Evolutionary conservation across 2,888 invertebrate species (phyloP).

Genomic region (Caradrina clavipalpis): DNA sequence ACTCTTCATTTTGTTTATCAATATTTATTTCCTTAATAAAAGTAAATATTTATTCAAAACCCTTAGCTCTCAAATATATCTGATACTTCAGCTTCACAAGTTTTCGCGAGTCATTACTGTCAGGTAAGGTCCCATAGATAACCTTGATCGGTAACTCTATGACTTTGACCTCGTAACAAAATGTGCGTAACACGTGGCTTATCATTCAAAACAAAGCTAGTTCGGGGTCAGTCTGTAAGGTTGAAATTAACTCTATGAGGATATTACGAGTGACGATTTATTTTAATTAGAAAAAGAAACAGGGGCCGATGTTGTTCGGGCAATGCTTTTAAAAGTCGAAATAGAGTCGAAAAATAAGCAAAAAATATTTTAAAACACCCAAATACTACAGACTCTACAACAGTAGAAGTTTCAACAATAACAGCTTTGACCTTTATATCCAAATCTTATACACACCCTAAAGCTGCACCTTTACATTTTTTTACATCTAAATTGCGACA

Average conservation of each 20-base stretch:
- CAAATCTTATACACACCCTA: slow-evolving; percentile 13
- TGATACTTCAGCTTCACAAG: slow-evolving; percentile 18
- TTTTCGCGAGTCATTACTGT: slow-evolving; percentile 40
- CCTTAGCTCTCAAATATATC: slow-evolving; percentile 18
- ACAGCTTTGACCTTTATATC: slow-evolving; percentile 18
- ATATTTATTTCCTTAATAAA: slow-evolving; percentile 13
- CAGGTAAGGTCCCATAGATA: slow-evolving; percentile 47
- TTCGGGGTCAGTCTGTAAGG: slow-evolving; percentile 45
- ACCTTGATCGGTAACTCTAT: slow-evolving; percentile 64
- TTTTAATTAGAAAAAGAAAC: no score
- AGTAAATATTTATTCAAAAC: slow-evolving; percentile 33
- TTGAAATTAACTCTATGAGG: slow-evolving; percentile 9
- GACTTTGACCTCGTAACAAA: slow-evolving; percentile 71
- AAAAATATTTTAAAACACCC: no score
- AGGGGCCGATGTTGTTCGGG: no score
- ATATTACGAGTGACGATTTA: no score
- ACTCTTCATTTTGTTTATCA: slow-evolving; percentile 1
- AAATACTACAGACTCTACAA: slow-evolving; percentile 16
- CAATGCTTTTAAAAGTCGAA: no score
- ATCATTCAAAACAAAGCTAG: slow-evolving; percentile 60
- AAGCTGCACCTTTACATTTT: slow-evolving; percentile 17
- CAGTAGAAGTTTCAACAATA: slow-evolving; percentile 3
- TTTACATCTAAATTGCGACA: slow-evolving; percentile 46
- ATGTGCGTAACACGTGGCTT: slow-evolving; percentile 61
- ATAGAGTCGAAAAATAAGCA: no score